Percentiles rank a stretch among this genome's conserved stretches.
Conservation (phyloP, 2,888 invertebrate species). For the Stenichneumon culpator region DNA sequence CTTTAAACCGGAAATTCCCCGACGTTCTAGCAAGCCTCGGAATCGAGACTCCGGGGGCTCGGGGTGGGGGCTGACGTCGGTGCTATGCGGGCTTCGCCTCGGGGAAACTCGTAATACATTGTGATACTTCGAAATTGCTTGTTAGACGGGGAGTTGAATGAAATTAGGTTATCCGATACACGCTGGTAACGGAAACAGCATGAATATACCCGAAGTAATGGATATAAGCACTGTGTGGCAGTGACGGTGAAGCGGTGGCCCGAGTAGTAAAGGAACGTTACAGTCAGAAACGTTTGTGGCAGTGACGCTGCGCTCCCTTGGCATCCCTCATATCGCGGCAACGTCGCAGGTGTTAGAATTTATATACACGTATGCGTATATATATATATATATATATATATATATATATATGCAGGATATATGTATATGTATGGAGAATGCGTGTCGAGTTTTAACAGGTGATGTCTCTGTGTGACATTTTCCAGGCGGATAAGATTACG, state of each 20-base stretch:
- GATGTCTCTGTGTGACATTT: constrained; percentile 53
- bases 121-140: constrained; percentile 43
- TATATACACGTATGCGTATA: neutral
- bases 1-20: constrained; percentile 12
- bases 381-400: neutral
- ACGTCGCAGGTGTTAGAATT: neutral
- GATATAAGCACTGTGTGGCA: constrained; percentile 11
- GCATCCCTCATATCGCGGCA: neutral
- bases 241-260: neutral
- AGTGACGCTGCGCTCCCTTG: neutral
- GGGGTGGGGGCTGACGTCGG: neutral
- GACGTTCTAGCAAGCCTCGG: neutral
- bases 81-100: neutral
- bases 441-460: constrained; percentile 13
- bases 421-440: neutral
- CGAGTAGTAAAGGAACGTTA: constrained; percentile 27
- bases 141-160: constrained; percentile 47
- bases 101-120: constrained; percentile 13
- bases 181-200: constrained; percentile 15
- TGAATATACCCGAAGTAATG: neutral
- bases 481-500: constrained; percentile 83
- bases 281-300: constrained; percentile 16
- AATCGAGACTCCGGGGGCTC: neutral
- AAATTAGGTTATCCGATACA: constrained; percentile 44
- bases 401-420: neutral